Base-by-base conservation (phyloP, 2,888 invertebrate genomes). In the Camptogramma bilineatum region DNA sequence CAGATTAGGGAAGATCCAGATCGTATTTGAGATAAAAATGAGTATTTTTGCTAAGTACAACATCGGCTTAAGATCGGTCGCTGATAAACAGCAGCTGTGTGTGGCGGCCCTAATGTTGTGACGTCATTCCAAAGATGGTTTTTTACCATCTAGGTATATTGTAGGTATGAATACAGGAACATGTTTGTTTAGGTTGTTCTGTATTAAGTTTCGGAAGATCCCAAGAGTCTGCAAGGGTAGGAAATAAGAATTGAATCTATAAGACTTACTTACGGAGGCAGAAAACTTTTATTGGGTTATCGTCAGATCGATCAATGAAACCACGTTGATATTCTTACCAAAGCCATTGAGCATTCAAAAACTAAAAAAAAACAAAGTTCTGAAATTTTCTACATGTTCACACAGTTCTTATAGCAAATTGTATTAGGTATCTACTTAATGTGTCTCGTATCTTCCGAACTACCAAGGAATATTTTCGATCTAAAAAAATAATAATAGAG, bases 1-100 rank as follows among this genome's bases (percentile, higher is more conserved):
- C 86, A 90, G 92, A 92, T 93, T 92, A 92, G 88, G 84, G 87
- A 83, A 86, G 86, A 89, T 88, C 84, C 83, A 80, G 92, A 92
- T 93, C 84, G 90, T 84, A 91, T 91, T 91, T 90, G 86, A 90
- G 92, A 92, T 93, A 91, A 91, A 83, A 91, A 77, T 86, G 82
- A 85, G 87, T 87, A 89, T 91, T 89, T 91, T 90, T 79, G 89
- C 91, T 88, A 88, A 91, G 90, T 89, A 85, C 83, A 80, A 80
- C 81, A 71, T 75, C 80, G 83, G 91, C 87, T 92, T 92, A 86
- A 91, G 92, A 92, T 91, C 78, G 81, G 72, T 77, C 70, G 60
- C 55, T 67, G 91, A 92, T 92, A 91, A 83, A 74, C 74, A 86
- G 77, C 92, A 92, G 92, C 87, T 92, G 91, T 84, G 80, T 78